phyloP scores from a whole-genome alignment of 92 coral and sea anemone species.

The Zoanthus solanderi region DNA sequence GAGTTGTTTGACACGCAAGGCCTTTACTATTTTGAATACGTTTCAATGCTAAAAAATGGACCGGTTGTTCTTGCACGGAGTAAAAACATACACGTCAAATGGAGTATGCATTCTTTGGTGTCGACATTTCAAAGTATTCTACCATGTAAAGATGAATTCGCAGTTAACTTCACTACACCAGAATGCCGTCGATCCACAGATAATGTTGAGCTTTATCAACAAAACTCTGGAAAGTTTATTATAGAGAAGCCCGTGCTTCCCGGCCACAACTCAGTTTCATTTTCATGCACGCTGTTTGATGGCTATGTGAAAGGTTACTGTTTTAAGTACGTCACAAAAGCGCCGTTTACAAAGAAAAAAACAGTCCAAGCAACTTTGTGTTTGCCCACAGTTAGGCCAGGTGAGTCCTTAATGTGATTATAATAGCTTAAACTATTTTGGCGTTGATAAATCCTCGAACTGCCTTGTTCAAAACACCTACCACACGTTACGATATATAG shows the following conservation, averaged over 20 bases:
- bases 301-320: constrained; percentile 87
- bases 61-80: constrained; percentile 75
- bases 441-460: background rate
- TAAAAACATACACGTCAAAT: constrained; percentile 65
- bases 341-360: constrained; percentile 61
- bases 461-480: background rate
- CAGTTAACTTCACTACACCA: constrained; percentile 76
- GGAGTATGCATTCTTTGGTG: constrained; percentile 73
- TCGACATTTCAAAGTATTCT: constrained; percentile 74
- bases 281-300: constrained; percentile 78
- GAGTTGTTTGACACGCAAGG: constrained; percentile 85
- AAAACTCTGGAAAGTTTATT: constrained; percentile 70
- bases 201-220: constrained; percentile 69
- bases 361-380: constrained; percentile 75
- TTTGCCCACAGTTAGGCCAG: constrained; percentile 80
- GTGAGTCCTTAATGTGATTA: constrained; percentile 61
- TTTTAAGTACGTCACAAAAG: constrained; percentile 83
- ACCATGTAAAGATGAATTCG: constrained; percentile 82
- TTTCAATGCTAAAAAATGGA: constrained; percentile 57
- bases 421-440: background rate
- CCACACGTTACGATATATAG: background rate
- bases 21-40: constrained; percentile 79
- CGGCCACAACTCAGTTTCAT: constrained; percentile 69
- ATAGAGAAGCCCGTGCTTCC: constrained; percentile 67
- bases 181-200: constrained; percentile 78